Evolutionary conservation across 2,888 invertebrate genomes (phyloP).

Genomic region (Melangyna quadrimaculata): DNA sequence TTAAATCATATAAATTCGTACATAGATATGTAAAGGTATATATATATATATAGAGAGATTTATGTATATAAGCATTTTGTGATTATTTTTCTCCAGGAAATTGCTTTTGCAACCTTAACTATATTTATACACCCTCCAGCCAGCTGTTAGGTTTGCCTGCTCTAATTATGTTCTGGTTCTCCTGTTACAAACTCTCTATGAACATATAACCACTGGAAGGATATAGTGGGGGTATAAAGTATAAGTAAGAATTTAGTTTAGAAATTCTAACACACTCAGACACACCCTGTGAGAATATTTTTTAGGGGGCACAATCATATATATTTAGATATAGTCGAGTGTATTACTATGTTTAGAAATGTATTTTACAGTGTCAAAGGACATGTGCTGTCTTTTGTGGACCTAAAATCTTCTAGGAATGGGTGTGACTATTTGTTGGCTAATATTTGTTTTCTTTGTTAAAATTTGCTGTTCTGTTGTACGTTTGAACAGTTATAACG

Average conservation of each 20-base stretch:
- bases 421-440: not conserved
- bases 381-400: not conserved
- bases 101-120: slow-evolving; percentile 54
- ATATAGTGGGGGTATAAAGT: slow-evolving; percentile 23
- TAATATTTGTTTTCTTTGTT: slow-evolving; percentile 17
- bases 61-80: slow-evolving; percentile 7
- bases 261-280: slow-evolving; percentile 30
- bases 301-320: not conserved
- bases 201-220: slow-evolving; percentile 39
- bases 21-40: not conserved
- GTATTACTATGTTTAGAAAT: slow-evolving; percentile 23
- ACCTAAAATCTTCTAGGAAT: not conserved
- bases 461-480: slow-evolving; percentile 24
- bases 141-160: slow-evolving; percentile 50
- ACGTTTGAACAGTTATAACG: slow-evolving; percentile 7
- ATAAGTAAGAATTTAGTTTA: slow-evolving; percentile 37
- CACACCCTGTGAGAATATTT: not conserved
- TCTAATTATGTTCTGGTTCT: slow-evolving; percentile 58
- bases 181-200: slow-evolving; percentile 31
- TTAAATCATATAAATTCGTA: not conserved
- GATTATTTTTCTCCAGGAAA: slow-evolving; percentile 55
- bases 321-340: not conserved
- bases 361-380: slow-evolving; percentile 25
- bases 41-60: not conserved
- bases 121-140: slow-evolving; percentile 8